phyloP scores from a whole-genome alignment of 2,797 vertebrate genomes.

The Denticeps clupeoides region DNA sequence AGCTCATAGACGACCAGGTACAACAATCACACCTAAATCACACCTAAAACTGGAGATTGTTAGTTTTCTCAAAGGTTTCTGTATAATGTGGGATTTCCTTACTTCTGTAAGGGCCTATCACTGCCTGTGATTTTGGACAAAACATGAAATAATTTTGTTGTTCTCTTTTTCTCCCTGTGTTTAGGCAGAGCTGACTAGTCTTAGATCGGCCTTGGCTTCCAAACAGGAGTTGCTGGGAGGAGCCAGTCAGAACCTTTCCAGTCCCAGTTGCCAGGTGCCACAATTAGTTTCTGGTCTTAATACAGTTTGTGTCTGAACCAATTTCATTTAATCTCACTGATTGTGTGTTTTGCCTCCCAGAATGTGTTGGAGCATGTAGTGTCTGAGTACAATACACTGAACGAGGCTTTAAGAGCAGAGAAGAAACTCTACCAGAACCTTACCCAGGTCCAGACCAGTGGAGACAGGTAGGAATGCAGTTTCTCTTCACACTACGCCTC shows the following conservation, averaged over 20 bases:
- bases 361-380: constrained; percentile 72
- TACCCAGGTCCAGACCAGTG: constrained; percentile 58
- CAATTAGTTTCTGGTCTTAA: not conserved
- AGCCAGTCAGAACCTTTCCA: constrained; percentile 32
- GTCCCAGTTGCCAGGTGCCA: constrained; percentile 65
- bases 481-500: too few relatives aligned
- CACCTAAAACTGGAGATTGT: too few relatives aligned
- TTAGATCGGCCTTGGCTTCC: constrained; percentile 57
- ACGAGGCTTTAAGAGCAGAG: constrained; percentile 77
- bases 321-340: not conserved
- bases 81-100: too few relatives aligned
- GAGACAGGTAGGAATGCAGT: constrained; percentile 65
- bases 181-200: constrained; percentile 70
- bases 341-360: constrained; percentile 29
- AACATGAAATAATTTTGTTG: too few relatives aligned
- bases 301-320: not conserved
- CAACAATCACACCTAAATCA: too few relatives aligned
- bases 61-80: too few relatives aligned
- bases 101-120: too few relatives aligned
- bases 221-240: constrained; percentile 61
- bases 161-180: constrained; percentile 1
- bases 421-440: constrained; percentile 80
- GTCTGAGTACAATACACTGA: constrained; percentile 74
- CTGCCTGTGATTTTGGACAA: too few relatives aligned
- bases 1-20: constrained; percentile 81